phyloP scores from a whole-genome alignment of 1,140 invertebrate species.

The Tetranychus urticae region DNA sequence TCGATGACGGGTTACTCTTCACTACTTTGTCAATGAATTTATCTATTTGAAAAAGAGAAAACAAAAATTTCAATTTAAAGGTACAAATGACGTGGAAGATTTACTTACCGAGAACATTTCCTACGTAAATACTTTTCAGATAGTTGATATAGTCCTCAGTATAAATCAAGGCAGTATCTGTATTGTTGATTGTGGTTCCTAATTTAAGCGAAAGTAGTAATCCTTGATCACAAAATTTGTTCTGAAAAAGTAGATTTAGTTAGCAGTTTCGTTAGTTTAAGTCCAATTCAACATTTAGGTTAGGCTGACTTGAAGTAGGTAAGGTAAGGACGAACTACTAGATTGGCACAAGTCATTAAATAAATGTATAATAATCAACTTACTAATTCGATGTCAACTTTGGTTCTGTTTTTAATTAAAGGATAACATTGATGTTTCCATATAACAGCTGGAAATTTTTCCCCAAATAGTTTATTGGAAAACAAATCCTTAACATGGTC shows the following conservation, averaged over 20 bases:
- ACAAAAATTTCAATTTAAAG: background rate
- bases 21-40: background rate
- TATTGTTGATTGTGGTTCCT: background rate
- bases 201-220: background rate
- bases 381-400: background rate
- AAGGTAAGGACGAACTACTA: background rate
- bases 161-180: background rate
- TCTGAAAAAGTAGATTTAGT: background rate
- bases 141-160: background rate
- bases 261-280: background rate
- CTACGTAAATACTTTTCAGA: background rate
- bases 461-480: background rate
- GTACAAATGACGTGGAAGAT: background rate
- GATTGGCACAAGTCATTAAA: background rate
- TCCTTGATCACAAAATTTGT: background rate
- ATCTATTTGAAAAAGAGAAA: background rate
- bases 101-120: background rate
- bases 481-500: background rate
- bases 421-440: slow-evolving; percentile 6
- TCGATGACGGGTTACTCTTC: background rate
- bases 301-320: background rate
- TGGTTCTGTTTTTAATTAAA: background rate
- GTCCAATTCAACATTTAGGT: background rate
- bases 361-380: background rate
- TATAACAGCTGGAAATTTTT: background rate